Conservation (phyloP, 1,140 invertebrate genomes). For the Drosophila takahashii region DNA sequence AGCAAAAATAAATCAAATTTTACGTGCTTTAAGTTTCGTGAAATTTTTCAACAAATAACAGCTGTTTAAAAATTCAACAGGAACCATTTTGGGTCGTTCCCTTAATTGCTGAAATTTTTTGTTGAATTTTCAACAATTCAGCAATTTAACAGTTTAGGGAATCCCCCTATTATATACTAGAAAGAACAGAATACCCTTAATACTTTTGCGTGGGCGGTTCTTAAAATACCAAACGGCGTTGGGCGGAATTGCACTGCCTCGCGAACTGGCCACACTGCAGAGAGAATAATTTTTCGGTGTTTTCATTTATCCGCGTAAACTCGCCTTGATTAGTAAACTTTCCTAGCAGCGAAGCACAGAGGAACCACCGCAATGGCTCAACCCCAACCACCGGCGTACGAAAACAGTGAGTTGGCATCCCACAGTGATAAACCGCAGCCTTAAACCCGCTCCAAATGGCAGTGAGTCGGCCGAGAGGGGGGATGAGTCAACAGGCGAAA, state of each 20-base stretch:
- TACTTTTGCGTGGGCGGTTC: not conserved
- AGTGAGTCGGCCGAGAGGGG: constrained; percentile 31
- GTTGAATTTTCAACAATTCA: too few species aligned
- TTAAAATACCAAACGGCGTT: too few species aligned
- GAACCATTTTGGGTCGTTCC: too few species aligned
- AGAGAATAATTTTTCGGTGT: constrained; percentile 18
- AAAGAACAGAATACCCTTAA: not conserved
- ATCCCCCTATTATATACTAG: too few species aligned
- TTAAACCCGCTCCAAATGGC: not conserved
- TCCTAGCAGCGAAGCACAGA: constrained; percentile 23
- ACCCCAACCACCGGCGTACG: constrained; percentile 80
- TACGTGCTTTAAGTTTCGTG: too few species aligned
- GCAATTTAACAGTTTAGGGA: too few species aligned
- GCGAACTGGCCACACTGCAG: constrained; percentile 12
- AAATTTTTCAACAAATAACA: too few species aligned
- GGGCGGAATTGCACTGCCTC: not conserved
- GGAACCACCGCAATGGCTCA: constrained; percentile 64
- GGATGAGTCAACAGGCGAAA: constrained; percentile 70
- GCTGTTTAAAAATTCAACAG: too few species aligned
- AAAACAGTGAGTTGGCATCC: constrained; percentile 76
- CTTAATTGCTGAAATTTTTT: too few species aligned
- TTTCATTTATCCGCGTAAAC: constrained; percentile 54
- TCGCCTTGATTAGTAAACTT: constrained; percentile 43
- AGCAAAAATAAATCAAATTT: too few species aligned
- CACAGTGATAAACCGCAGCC: constrained; percentile 12